These are phyloP conservation scores for Crossocerus cetratus DNA, from an alignment of 2,888 invertebrate genomes.

Conservation along the genomic window DNA sequence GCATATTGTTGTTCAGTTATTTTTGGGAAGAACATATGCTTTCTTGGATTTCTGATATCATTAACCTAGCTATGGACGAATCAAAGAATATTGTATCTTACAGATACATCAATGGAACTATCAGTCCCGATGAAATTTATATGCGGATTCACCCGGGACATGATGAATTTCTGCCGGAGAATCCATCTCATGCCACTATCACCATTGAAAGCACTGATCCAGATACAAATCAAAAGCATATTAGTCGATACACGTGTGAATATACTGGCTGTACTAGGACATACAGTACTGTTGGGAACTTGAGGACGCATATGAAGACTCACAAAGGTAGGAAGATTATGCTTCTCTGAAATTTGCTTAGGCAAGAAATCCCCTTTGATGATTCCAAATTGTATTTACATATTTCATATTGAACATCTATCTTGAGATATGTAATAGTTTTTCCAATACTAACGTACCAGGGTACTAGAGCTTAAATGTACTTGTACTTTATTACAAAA, in stretches of 20 bases:
- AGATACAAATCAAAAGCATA: constrained; percentile 79
- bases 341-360: not conserved
- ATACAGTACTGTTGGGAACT: constrained; percentile 95
- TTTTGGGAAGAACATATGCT: constrained; percentile 25
- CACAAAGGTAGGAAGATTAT: constrained; percentile 86
- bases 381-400: not conserved
- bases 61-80: not conserved
- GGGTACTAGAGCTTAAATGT: too few species aligned
- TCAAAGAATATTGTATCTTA: constrained; percentile 1
- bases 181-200: constrained; percentile 84
- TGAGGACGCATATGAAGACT: constrained; percentile 96
- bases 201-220: constrained; percentile 83
- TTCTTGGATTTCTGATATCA: not conserved
- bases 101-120: constrained; percentile 84
- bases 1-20: constrained; percentile 29
- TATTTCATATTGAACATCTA: not conserved
- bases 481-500: too few species aligned
- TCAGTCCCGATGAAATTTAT: constrained; percentile 84
- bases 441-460: not conserved
- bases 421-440: constrained; percentile 8
- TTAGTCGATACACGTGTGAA: constrained; percentile 90
- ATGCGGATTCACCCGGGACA: constrained; percentile 85
- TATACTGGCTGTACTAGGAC: constrained; percentile 92
- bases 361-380: constrained; percentile 1
- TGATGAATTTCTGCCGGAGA: constrained; percentile 81